Base-by-base conservation (phyloP, 2,113 vertebrate species). In the Cryptoleucopteryx plumbea region DNA sequence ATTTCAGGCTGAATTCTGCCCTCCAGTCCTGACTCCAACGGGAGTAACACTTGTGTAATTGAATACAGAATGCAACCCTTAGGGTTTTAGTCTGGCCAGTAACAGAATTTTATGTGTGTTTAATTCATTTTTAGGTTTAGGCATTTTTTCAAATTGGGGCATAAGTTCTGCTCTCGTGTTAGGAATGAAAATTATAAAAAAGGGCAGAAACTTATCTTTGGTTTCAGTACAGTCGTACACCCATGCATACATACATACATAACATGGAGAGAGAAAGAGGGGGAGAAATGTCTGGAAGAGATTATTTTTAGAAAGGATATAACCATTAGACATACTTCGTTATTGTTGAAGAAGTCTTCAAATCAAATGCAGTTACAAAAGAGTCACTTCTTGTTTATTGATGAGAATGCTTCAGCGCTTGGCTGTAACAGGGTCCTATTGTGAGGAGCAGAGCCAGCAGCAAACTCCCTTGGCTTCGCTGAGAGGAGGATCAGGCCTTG, bases 1-100 rank as follows among this genome's bases (percentile, higher is more conserved):
- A 59, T 95, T 95, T 97, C 84, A 95, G 94, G 63, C 86, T 97
- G 91, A 96, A 94, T 97, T 97, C 89, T 97, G 91, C 96, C 95
- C 97, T 97, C 91, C 89, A 96, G 93, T 93, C 89, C 70, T 93
- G 89, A 91, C 81, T 97, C 93, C 82, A 95, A 93, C 0, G 67
- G 83, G 94, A 96, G 66, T 83, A 95, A 95, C 73, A 86, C 91
- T 96, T 91, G 74, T 90, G 96, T 96, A 97, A 97, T 94, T 97
- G 86, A 96, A 97, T 96, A 93, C 91, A 95, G 89, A 97, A 93
- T 94, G 86, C 80, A 94, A 87, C 93, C 94, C 96, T 93, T 82
- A 96, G 84, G 93, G 91, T 90, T 97, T 95, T 85, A 70, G 48
- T 87, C 90, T 92, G 91, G 88, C 92, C 84, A 95, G 62, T 73